Conservation (phyloP, 1,140 invertebrate genomes). For the Tribolium madens region DNA sequence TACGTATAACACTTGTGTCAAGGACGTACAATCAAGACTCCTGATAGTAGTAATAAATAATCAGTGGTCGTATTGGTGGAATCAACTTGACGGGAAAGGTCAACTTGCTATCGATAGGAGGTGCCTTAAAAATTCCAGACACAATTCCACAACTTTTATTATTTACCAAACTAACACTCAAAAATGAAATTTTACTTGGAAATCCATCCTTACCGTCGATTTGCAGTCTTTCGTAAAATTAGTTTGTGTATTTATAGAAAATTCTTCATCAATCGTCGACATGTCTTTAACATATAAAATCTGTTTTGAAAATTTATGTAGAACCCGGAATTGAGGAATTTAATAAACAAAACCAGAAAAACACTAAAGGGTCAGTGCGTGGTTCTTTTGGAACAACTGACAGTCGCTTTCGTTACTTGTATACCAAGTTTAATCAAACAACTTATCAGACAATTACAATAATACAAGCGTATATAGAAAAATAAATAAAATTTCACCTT, state of each 20-base stretch:
- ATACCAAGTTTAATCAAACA: neutral
- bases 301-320: slow-evolving; percentile 14
- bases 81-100: neutral
- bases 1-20: slow-evolving; percentile 47
- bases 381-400: neutral
- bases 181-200: too few relatives aligned
- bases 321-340: slow-evolving; percentile 6
- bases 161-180: too few relatives aligned
- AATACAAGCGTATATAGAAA: slow-evolving; percentile 4
- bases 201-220: too few relatives aligned
- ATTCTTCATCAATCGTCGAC: slow-evolving; percentile 1
- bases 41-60: slow-evolving; percentile 33
- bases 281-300: slow-evolving; percentile 37
- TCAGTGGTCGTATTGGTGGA: slow-evolving; percentile 33
- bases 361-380: neutral
- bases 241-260: slow-evolving; percentile 24
- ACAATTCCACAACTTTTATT: too few relatives aligned
- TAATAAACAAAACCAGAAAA: slow-evolving; percentile 16
- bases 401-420: neutral
- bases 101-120: neutral
- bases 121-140: neutral
- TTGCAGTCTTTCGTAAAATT: neutral
- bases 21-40: slow-evolving; percentile 26
- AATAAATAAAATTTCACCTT: slow-evolving; percentile 39
- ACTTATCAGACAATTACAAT: slow-evolving; percentile 25